Evolutionary conservation across 2,113 vertebrate genomes (phyloP), one percentile per base, ranked within the genome.

Genomic region (Channa maculata): DNA sequence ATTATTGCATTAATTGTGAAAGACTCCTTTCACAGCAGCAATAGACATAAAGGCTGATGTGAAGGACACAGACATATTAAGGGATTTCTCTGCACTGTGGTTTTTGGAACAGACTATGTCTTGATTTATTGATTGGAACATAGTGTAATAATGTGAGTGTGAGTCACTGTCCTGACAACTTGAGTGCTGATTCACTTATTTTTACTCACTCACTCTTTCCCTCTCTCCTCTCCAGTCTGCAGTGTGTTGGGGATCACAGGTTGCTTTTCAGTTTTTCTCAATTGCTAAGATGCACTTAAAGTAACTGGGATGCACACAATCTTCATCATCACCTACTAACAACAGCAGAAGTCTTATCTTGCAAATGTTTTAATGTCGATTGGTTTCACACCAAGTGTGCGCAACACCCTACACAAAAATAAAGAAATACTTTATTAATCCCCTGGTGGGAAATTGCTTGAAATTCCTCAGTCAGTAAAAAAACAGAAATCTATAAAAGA

Each of bases 101-200:
- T 64, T 69, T 77, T 71, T 45, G 62, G 54, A 71, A 45, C 45
- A 41, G 52, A 55, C 41, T 41, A 50, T 24, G 36, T 81, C 64
- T 54, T 83, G 71, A 82, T 85, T 79, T 84, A 79, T 82, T 69
- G 48, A 77, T 74, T 60, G 45, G 65, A 83, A 73, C 65, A 74
- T 8, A 36, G 63, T 52, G 75, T 74, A 60, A 75, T 77, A 75
- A 70, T 81, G 70, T 75, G 61, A 51, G 67, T 37, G 53, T 73
- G 80, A 83, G 39, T 77, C 71, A 67, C 51, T 71, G 48, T 72
- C 69, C 53, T 61, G 72, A 85, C 72, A 75, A 68, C 37, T 64
- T 10, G 3, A 79, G 62, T 63, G 38, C 65, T 68, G 9, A 67
- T 59, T 37, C 11, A 24, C 67, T 62, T 41, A 15, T 41, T 53